Evolutionary conservation across 2,113 vertebrate genomes (phyloP).

Genomic region (Theristicus caerulescens): DNA sequence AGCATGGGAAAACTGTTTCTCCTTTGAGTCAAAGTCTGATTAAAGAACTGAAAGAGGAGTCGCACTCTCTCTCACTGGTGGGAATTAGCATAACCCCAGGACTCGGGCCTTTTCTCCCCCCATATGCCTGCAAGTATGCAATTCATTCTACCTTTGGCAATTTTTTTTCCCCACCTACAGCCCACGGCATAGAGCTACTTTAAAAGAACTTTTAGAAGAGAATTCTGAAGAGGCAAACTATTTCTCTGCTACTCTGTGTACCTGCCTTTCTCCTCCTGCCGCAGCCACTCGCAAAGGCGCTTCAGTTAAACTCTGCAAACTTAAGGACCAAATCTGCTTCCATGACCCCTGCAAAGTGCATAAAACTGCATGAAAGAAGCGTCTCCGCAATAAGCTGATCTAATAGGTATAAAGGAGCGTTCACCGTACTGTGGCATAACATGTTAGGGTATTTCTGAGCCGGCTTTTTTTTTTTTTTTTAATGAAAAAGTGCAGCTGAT

Average conservation of each 20-base stretch:
- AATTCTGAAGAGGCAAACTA: not conserved
- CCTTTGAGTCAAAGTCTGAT: not conserved
- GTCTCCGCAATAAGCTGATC: not conserved
- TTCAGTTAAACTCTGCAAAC: not conserved
- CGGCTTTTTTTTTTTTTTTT: no score
- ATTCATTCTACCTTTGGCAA: not conserved
- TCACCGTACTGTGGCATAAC: rapidly evolving
- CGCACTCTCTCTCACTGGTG: not conserved
- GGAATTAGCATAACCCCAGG: not conserved
- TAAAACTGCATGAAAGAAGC: rapidly evolving
- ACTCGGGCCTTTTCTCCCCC: not conserved
- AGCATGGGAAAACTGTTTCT: not conserved
- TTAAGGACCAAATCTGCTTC: not conserved
- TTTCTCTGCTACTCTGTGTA: not conserved
- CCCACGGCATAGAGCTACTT: not conserved
- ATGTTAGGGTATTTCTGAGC: not conserved
- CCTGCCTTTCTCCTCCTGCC: not conserved
- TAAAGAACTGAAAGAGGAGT: not conserved
- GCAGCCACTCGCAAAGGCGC: not conserved
- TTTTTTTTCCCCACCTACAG: not conserved
- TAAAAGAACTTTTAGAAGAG: not conserved
- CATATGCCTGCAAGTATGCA: not conserved
- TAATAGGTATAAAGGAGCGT: not conserved
- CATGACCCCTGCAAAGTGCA: not conserved
- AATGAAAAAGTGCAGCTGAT: not conserved